A percentile compares a stretch with the other conserved stretches of the same genome.
phyloP scores from a whole-genome alignment of 64 coral and sea anemone genomes.

The Montipora foliosa region DNA sequence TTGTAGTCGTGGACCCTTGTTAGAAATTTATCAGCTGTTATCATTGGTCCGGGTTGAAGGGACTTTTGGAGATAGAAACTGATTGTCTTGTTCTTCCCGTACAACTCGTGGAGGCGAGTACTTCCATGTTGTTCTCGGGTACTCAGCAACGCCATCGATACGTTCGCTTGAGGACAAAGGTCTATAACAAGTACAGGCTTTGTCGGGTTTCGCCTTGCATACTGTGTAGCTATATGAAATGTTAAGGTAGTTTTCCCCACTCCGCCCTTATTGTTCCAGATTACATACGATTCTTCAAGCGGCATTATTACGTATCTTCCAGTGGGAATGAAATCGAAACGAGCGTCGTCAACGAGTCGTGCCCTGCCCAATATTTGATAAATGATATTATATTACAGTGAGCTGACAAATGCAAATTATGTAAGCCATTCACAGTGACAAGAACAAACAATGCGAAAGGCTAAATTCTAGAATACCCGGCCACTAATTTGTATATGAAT shows the following conservation, averaged over 20 bases:
- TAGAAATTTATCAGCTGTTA: background rate
- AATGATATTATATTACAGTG: too few relatives aligned
- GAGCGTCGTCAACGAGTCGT: background rate
- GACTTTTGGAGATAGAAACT: constrained; percentile 1
- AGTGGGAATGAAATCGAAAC: background rate
- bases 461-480: too few relatives aligned
- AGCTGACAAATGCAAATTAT: too few relatives aligned
- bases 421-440: too few relatives aligned
- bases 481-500: too few relatives aligned
- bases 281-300: constrained; percentile 32
- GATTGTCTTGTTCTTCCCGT: background rate
- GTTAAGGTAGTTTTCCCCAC: constrained; percentile 32
- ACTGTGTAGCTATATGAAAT: constrained; percentile 8
- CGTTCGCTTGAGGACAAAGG: constrained; percentile 34
- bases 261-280: constrained; percentile 46
- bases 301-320: background rate
- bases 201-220: background rate
- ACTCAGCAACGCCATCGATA: constrained; percentile 29
- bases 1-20: background rate
- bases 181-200: background rate
- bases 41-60: background rate
- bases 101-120: background rate
- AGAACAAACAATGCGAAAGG: too few relatives aligned
- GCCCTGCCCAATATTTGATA: too few relatives aligned
- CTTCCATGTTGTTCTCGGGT: background rate